These are phyloP conservation scores for Baronia brevicornis DNA, from an alignment of 2,888 invertebrate genomes.

Conservation along the genomic window DNA sequence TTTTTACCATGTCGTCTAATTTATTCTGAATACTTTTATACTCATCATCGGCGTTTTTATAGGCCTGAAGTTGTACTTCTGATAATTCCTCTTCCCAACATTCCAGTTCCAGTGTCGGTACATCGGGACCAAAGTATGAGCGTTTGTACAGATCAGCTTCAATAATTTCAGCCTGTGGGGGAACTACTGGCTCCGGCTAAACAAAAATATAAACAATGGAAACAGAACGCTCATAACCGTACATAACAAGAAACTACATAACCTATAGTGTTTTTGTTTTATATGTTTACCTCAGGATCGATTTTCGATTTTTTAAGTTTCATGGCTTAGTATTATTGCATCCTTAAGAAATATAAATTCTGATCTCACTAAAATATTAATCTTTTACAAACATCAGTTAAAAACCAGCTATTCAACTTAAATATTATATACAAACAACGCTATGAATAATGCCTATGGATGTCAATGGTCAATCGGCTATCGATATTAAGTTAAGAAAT, in stretches of 20 bases:
- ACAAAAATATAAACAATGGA: conserved; percentile 10
- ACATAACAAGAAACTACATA: conserved; percentile 14
- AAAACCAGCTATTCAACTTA: too few species aligned
- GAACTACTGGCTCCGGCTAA: conserved; percentile 27
- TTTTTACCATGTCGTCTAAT: conserved; percentile 74
- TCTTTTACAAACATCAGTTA: too few species aligned
- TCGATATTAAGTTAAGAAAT: too few species aligned
- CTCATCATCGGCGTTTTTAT: conserved; percentile 79
- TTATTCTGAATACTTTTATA: conserved; percentile 79
- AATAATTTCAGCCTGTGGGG: conserved; percentile 65
- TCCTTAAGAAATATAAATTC: too few species aligned
- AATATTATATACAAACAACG: too few species aligned
- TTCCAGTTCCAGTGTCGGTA: conserved; percentile 78
- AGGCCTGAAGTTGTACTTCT: conserved; percentile 78
- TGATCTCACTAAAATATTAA: too few species aligned
- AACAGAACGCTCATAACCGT: background rate
- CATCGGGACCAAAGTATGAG: conserved; percentile 68
- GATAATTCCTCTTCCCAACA: conserved; percentile 83
- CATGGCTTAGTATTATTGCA: too few species aligned
- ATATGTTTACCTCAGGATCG: conserved; percentile 40
- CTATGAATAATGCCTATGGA: too few species aligned
- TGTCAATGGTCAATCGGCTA: too few species aligned
- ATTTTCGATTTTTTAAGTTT: conserved; percentile 55
- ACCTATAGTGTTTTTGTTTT: conserved; percentile 1
- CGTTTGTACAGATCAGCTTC: conserved; percentile 66